Evolutionary conservation across 2,113 vertebrate genomes (phyloP).

Genomic region (Chamaetylas fuelleborni): DNA sequence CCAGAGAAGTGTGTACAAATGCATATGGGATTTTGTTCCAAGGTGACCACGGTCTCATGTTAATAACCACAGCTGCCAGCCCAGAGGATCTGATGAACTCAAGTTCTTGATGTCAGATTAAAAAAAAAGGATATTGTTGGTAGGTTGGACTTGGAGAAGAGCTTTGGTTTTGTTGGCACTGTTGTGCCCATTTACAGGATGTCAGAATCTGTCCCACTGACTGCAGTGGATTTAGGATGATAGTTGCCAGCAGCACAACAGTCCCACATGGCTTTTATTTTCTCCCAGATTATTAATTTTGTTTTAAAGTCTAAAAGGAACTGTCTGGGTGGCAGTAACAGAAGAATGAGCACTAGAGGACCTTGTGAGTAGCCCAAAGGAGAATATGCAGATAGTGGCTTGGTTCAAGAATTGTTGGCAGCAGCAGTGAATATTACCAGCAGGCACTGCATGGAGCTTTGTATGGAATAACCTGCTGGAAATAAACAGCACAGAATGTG

Average conservation of each 20-base stretch:
- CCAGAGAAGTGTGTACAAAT: background rate
- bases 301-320: background rate
- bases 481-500: background rate
- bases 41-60: background rate
- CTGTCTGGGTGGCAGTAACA: background rate
- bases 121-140: background rate
- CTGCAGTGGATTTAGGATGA: background rate
- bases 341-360: conserved; percentile 9
- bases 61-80: background rate
- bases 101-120: background rate
- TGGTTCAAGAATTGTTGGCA: conserved; percentile 1
- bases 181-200: background rate
- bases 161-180: background rate
- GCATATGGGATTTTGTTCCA: background rate
- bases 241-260: background rate
- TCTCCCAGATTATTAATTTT: background rate
- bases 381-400: conserved; percentile 13
- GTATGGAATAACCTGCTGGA: background rate
- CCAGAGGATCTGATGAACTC: background rate
- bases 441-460: background rate
- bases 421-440: conserved; percentile 1
- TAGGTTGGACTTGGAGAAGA: background rate
- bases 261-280: conserved; percentile 25
- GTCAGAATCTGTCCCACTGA: background rate
- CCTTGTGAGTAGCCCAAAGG: background rate